phyloP scores from a whole-genome alignment of 2,113 vertebrate species.

The Cricetomys ansorgei region DNA sequence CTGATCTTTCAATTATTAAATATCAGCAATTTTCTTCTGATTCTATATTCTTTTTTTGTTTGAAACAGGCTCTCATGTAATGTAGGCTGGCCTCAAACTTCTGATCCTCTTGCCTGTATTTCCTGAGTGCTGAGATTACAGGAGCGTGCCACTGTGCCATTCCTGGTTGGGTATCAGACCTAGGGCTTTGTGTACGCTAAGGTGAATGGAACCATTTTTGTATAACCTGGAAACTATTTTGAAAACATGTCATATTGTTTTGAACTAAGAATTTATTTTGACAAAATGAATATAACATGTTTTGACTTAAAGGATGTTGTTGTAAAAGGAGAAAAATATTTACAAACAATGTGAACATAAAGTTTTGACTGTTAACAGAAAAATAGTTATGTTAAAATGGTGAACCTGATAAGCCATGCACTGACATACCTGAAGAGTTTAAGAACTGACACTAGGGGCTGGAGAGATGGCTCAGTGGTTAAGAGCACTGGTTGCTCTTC shows the following conservation, averaged over 20 bases:
- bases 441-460: background rate
- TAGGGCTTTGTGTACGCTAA: background rate
- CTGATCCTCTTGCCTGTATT: background rate
- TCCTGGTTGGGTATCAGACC: too few relatives aligned
- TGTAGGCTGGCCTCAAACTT: background rate
- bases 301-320: background rate
- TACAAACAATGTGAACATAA: background rate
- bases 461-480: background rate
- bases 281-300: background rate
- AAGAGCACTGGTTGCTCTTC: background rate
- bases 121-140: background rate
- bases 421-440: background rate
- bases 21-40: conserved; percentile 2
- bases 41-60: background rate
- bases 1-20: background rate
- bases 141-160: too few relatives aligned
- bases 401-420: background rate
- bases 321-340: background rate
- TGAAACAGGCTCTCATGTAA: background rate
- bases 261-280: background rate
- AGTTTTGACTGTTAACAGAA: background rate
- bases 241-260: background rate
- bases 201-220: background rate
- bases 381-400: background rate
- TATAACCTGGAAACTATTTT: background rate